Percentiles rank a stretch among this genome's conserved stretches.
Conservation (phyloP, 2,888 invertebrate genomes). For the Lepidochrysops patricia region DNA sequence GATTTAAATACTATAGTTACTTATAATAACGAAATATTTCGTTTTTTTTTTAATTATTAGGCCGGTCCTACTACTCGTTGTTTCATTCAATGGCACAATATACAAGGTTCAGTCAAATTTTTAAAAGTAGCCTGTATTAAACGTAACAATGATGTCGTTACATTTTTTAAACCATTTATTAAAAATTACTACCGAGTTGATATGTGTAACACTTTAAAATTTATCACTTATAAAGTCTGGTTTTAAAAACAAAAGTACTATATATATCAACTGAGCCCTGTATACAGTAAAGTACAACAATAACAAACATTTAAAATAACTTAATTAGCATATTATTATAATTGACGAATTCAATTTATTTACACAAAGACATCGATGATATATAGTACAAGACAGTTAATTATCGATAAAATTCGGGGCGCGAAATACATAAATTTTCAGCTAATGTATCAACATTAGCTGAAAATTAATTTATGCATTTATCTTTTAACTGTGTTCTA, state of each 20-base stretch:
- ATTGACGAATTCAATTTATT: conserved; percentile 7
- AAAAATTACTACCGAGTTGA: too few species aligned
- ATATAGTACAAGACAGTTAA: background rate
- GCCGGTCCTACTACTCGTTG: conserved; percentile 72
- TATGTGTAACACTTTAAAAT: too few species aligned
- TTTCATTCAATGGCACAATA: conserved; percentile 30
- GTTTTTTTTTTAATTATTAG: conserved; percentile 54
- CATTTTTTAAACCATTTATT: too few species aligned
- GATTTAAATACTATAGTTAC: conserved; percentile 8
- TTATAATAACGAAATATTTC: conserved; percentile 27
- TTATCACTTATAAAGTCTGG: too few species aligned
- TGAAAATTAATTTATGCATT: too few species aligned
- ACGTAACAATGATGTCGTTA: too few species aligned
- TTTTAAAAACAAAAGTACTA: background rate
- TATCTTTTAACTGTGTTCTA: too few species aligned
- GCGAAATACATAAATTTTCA: too few species aligned
- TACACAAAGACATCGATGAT: background rate
- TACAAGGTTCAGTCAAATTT: background rate
- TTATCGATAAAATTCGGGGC: too few species aligned
- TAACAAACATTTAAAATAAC: conserved; percentile 2
- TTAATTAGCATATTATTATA: background rate
- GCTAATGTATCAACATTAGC: too few species aligned
- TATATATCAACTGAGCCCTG: background rate
- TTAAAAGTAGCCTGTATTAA: too few species aligned
- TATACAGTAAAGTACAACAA: background rate